Percentiles rank a stretch among this genome's conserved stretches.
These are phyloP conservation scores for Stichopus horrens DNA, from an alignment of 53 echinoderm and acorn worm species.

Conservation along the genomic window DNA sequence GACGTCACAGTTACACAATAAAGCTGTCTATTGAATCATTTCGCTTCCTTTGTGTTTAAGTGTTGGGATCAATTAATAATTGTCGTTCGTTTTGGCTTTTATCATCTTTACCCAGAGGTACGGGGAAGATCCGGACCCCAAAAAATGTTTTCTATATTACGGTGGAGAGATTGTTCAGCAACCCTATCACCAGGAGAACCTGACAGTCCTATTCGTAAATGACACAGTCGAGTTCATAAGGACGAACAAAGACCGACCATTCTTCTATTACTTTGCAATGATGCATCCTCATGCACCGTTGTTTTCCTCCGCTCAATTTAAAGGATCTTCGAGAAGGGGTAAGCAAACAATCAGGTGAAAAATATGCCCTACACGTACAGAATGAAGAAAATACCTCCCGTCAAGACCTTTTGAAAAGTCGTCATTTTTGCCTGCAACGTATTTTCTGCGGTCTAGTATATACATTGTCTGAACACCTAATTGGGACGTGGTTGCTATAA, in stretches of 20 bases:
- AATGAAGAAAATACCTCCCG: no score
- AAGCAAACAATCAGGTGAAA: neutral
- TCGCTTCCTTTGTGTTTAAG: no score
- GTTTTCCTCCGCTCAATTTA: constrained; percentile 65
- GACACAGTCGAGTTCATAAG: constrained; percentile 76
- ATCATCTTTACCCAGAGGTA: constrained; percentile 21
- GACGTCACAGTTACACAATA: no score
- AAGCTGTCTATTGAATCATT: no score
- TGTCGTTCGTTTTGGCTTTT: no score
- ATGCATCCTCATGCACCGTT: constrained; percentile 67
- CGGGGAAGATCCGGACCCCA: constrained; percentile 27
- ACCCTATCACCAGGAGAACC: constrained; percentile 72
- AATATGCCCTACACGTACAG: no score
- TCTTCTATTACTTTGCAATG: constrained; percentile 87
- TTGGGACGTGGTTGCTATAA: no score
- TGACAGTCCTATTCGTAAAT: constrained; percentile 64
- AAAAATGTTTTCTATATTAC: constrained; percentile 72
- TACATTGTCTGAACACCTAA: no score
- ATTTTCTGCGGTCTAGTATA: no score
- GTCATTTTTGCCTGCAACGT: no score
- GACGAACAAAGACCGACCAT: constrained; percentile 63
- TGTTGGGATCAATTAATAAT: no score
- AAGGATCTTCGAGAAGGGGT: constrained; percentile 81
- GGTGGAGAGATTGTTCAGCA: constrained; percentile 73
- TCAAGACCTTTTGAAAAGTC: no score